Evolutionary conservation across 2,113 vertebrate species (phyloP), one percentile per base, ranked within the genome.

Genomic region (Gymnobelideus leadbeateri): DNA sequence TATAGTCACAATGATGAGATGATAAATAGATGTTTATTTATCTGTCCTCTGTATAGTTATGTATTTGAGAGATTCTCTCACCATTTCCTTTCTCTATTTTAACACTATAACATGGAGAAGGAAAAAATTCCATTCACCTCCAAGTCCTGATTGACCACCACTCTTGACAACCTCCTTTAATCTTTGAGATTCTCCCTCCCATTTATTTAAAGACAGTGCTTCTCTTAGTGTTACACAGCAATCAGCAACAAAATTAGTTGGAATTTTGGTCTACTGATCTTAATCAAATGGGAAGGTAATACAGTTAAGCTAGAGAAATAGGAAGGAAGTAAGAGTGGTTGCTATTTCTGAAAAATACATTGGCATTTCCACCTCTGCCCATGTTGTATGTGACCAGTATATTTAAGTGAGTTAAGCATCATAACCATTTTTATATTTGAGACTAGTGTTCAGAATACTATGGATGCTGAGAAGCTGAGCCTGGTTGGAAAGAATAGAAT

Each of bases 111-210:
- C 6, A n/a, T 84, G 68, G 68, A 84, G 16, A 43, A 84, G 61
- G 61, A 43, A 43, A 31, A 84, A 84, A 43, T 84, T 21, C 5
- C 68, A 43, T 84, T 84, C 37, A 84, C n/a, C 6, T 43, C 68
- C 37, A 77, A 77, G 37, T 77, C 37, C 0, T 84, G 68, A 21
- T 84, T 43, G 68, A 19, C 26, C 19, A 21, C n/a, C n/a, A 84
- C 19, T n/a, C 19, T 84, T 43, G 37, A 43, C 25, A 14, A 46
- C 14, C 47, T 95, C 91, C 31, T 68, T 92, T 92, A 92, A 95
- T 92, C 91, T 93, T 90, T 96, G 50, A 92, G n/a, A 91, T 93
- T 95, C 77, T 94, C 25, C 52, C 93, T 57, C 53, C 84, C 47
- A 94, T 94, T 95, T 31, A 94, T 93, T 92, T 95, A 46, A 91